These are phyloP conservation scores for Sialis fuliginosa DNA, from an alignment of 2,888 invertebrate genomes.

Conservation along the genomic window DNA sequence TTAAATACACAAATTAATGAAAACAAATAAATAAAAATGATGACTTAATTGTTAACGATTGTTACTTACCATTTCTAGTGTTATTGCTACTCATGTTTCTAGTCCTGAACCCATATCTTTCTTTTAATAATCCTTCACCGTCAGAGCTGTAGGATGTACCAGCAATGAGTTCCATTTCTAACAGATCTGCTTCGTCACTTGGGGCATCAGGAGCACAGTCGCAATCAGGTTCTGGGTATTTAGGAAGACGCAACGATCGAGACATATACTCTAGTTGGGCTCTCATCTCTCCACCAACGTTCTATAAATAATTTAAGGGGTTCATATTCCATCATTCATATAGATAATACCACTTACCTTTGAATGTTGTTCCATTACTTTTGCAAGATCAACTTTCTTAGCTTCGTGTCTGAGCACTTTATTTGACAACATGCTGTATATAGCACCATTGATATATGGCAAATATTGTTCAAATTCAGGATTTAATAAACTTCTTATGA, in stretches of 20 bases:
- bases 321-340: conserved; percentile 1
- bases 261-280: conserved; percentile 8
- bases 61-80: too few relatives aligned
- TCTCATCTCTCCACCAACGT: conserved; percentile 9
- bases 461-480: conserved; percentile 17
- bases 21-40: too few relatives aligned
- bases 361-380: conserved; percentile 9
- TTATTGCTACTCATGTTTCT: too few relatives aligned
- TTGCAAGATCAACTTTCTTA: conserved; percentile 15
- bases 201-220: conserved; percentile 10
- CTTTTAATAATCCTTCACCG: background rate
- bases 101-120: too few relatives aligned
- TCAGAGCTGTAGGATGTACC: too few relatives aligned
- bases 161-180: conserved; percentile 10
- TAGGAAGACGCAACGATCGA: conserved; percentile 5
- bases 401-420: conserved; percentile 29
- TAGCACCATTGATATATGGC: conserved; percentile 23
- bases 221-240: conserved; percentile 7
- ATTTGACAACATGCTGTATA: conserved; percentile 26
- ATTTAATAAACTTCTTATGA: conserved; percentile 16
- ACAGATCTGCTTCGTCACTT: conserved; percentile 12
- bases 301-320: conserved; percentile 4
- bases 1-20: too few relatives aligned
- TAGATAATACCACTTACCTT: conserved; percentile 8
- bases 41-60: too few relatives aligned